Evolutionary conservation across 2,797 vertebrate genomes (phyloP).

Genomic region (Acropternis orthonyx): DNA sequence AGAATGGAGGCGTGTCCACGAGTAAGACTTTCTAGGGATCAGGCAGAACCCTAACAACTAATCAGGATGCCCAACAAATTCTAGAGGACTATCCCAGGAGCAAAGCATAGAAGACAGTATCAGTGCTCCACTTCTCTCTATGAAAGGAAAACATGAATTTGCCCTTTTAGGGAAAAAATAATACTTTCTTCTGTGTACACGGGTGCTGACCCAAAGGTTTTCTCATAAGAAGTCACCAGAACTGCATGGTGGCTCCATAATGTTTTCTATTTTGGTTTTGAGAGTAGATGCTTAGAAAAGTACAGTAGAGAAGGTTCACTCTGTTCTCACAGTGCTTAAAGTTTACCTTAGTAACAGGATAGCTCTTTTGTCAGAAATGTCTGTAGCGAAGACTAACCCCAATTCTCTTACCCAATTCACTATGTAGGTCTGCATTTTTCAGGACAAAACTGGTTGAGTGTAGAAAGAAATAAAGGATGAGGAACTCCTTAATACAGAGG

Average conservation of each 20-base stretch:
- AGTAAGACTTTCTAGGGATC: not conserved
- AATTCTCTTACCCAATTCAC: not conserved
- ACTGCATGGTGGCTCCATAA: not conserved
- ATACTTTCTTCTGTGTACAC: not conserved
- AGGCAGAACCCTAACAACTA: not conserved
- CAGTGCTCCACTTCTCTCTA: not conserved
- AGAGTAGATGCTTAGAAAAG: not conserved
- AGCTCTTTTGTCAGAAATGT: not conserved
- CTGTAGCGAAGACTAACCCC: not conserved
- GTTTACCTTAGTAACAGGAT: not conserved
- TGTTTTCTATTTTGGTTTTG: not conserved
- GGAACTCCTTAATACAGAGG: not conserved
- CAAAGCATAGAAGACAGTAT: not conserved
- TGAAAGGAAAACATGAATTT: slow-evolving; percentile 33
- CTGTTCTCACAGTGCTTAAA: not conserved
- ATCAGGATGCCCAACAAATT: not conserved
- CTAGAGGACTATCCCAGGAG: not conserved
- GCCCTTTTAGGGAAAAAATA: not conserved
- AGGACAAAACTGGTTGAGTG: not conserved
- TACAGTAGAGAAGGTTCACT: not conserved
- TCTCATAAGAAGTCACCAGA: not conserved
- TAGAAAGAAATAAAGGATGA: not conserved
- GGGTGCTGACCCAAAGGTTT: not conserved
- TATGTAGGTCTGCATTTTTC: not conserved
- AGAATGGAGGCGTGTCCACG: fast-evolving